Base-by-base conservation (phyloP, 2,888 invertebrate genomes). In the Neoascia interrupta region DNA sequence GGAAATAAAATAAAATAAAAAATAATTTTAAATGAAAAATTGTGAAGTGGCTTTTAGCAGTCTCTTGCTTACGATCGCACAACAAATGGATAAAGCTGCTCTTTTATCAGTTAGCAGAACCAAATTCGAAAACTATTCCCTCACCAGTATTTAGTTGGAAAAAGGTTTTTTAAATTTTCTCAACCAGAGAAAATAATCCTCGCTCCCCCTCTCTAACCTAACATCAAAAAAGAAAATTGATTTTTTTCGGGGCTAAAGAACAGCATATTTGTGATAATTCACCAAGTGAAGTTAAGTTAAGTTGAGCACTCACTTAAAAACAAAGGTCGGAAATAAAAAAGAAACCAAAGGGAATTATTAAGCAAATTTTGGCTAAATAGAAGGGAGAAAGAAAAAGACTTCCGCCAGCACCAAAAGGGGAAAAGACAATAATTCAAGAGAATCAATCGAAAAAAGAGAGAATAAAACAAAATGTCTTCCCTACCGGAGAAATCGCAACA, bases 61-160 rank as follows among this genome's bases (percentile, higher is more conserved):
- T 73, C 45, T 61, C 39, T 79, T 79, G 79, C 79, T 79, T 56
- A 79, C 79, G 64, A 79, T 73, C 73, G 73, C 61, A 61, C 79
- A 73, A 68, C 79, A 79, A 79, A 79, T 79, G 79, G 79, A 79
- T 79, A 79, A 51, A 68, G 79, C 79, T 73, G 79, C 79, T 10
- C 79, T 79, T 26, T 56, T 79, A 26, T 73, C 79, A 23, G 49
- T 51, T 15, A 79, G 73, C 56, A 79, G 79, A 66, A 79, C 68
- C 73, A 66, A 79, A 60, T 79, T 73, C 79, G 79, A 79, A 79
- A 79, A 79, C 56, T 79, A 79, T 68, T 73, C 79, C 37, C 54
- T 79, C 4, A 79, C 79, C 15, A 79, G 79, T 26, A 79, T 79
- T 49, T 79, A 79, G 68, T 66, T 53, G 10, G 39, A 16, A 18